Evolutionary conservation across 2,113 vertebrate genomes (phyloP), one percentile per base, ranked within the genome.

Genomic region (Toxotes jaculatrix): DNA sequence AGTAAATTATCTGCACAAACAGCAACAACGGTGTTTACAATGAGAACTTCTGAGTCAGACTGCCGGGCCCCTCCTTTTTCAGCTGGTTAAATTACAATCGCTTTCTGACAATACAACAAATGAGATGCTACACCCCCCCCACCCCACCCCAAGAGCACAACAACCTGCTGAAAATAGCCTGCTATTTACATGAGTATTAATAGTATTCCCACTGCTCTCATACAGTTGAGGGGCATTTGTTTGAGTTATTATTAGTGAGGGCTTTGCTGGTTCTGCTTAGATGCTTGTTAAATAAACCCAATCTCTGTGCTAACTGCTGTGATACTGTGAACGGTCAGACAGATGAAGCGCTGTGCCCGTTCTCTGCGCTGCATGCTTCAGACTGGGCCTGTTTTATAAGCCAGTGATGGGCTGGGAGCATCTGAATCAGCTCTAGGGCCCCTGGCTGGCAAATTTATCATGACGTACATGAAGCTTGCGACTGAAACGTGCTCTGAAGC

Each of bases 121-220:
- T 57, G 68, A 77, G 79, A 84, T 40, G 78, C 53, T 17, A 10
- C 38, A 55, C 34, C 69, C 4, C 23, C 10, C 45, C 55, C 43
- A n/a, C 38, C n/a, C 21, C 42, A 19, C 16, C 5, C 21, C 49
- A 10, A 5, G 9, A 69, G 68, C 49, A 75, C 43, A 64, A 64
- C 69, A 78, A 63, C 62, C 27, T 57, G 49, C 75, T 62, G 21
- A 63, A 87, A 90, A 84, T 86, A 89, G 53, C 38, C 62, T 6
- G 23, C 27, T 74, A 85, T 92, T 91, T 90, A 84, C 80, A 87
- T 66, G 14, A 43, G 62, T 87, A 75, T 87, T 82, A 83, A 85
- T 73, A 86, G 75, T 59, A 77, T 79, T 89, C 73, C 83, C 82
- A 21, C 16, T 11, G 77, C 73, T 55, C 80, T 69, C 67, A 27